Conservation (phyloP, 2,113 vertebrate species). For the Dascyllus trimaculatus region DNA sequence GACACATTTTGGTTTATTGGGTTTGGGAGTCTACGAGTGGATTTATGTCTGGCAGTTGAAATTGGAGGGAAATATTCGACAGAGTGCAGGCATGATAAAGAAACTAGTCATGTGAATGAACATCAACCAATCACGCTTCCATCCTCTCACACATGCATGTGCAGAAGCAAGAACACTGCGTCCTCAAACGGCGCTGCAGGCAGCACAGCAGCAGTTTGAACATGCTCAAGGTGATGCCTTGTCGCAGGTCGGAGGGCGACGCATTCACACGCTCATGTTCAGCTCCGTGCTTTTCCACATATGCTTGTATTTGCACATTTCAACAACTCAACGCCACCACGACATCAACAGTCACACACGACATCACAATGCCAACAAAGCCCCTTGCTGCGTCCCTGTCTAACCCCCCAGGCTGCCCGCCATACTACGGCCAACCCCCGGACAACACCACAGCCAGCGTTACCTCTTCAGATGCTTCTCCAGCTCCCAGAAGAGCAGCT, state of each 20-base stretch:
- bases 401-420: neutral
- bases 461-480: constrained; percentile 83
- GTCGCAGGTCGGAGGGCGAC: neutral
- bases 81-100: neutral
- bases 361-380: constrained; percentile 35
- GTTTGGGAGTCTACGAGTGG: neutral
- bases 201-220: neutral
- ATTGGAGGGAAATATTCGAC: neutral
- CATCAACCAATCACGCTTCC: neutral
- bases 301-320: neutral
- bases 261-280: neutral
- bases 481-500: constrained; percentile 82
- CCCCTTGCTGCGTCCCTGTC: neutral
- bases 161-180: constrained; percentile 33
- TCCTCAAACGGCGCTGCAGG: constrained; percentile 23
- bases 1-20: constrained; percentile 2
- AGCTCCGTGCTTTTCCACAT: neutral
- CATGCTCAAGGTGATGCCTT: neutral
- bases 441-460: constrained; percentile 57
- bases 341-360: constrained; percentile 2
- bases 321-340: neutral
- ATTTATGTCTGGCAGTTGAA: constrained; percentile 14
- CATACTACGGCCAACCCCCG: neutral
- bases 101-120: neutral
- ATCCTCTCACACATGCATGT: constrained; percentile 15